phyloP scores from a whole-genome alignment of 1,140 invertebrate genomes.

The Hormaphis cornu region DNA sequence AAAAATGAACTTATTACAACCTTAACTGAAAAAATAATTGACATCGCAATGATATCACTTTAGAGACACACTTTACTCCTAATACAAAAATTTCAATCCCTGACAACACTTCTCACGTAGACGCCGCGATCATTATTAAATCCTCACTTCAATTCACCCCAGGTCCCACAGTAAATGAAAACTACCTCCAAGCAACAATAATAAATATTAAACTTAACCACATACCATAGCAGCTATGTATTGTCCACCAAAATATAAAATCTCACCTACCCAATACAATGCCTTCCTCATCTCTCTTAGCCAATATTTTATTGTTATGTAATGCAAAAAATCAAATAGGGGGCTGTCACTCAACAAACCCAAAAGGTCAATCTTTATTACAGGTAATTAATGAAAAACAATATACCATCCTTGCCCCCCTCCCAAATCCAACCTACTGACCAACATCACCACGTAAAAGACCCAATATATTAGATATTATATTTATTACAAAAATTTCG shows the following conservation, averaged over 20 bases:
- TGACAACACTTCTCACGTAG: background rate
- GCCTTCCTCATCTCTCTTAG: background rate
- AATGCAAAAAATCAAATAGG: slow-evolving; percentile 8
- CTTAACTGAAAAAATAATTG: no score
- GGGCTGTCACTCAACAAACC: background rate
- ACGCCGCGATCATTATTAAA: slow-evolving; percentile 5
- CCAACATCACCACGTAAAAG: background rate
- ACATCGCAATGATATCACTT: no score
- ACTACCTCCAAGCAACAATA: slow-evolving; percentile 12
- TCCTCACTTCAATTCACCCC: background rate
- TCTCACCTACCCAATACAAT: background rate
- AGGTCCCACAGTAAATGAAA: background rate
- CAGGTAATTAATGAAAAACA: background rate
- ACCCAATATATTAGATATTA: slow-evolving; percentile 14
- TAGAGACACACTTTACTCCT: no score
- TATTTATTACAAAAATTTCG: background rate
- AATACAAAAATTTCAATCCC: no score
- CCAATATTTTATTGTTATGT: background rate
- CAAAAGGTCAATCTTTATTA: background rate
- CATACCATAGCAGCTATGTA: background rate
- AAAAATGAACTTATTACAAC: no score
- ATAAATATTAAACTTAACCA: background rate
- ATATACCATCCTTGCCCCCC: background rate
- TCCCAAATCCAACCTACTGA: slow-evolving; percentile 11
- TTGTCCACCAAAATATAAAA: slow-evolving; percentile 10